These are phyloP conservation scores for Oasisia sp. DNA, from an alignment of 2,888 invertebrate genomes.

Conservation along the genomic window DNA sequence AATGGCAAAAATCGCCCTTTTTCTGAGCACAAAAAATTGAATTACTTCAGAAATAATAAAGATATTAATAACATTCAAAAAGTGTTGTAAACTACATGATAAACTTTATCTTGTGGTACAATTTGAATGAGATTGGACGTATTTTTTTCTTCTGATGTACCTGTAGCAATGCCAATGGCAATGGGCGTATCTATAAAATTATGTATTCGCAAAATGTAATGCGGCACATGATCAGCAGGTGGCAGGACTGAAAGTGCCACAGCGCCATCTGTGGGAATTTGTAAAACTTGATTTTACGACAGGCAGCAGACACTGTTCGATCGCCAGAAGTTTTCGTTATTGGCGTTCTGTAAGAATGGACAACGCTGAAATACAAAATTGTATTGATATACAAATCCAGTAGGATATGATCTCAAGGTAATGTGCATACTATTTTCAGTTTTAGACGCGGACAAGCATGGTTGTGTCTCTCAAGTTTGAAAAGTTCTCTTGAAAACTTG, in stretches of 20 bases:
- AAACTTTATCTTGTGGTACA: no score
- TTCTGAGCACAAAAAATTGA: no score
- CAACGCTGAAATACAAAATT: conserved; percentile 12
- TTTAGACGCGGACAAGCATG: neutral
- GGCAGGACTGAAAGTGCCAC: neutral
- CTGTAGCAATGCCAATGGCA: no score
- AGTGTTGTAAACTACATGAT: no score
- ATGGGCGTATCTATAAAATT: no score
- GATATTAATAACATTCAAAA: no score
- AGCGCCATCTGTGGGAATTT: neutral
- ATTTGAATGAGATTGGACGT: no score
- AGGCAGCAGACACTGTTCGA: conserved; percentile 3
- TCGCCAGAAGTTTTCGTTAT: neutral
- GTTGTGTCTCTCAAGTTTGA: neutral
- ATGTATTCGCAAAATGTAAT: neutral
- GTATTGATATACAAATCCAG: neutral
- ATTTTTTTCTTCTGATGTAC: no score
- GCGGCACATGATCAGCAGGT: neutral
- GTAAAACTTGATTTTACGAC: neutral
- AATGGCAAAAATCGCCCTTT: no score
- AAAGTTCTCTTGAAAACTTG: conserved; percentile 6
- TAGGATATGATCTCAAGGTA: conserved; percentile 17
- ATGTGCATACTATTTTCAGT: conserved; percentile 13
- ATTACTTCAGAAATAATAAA: no score
- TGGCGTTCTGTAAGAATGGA: neutral